Percentiles rank a stretch among this genome's conserved stretches.
Conservation (phyloP, 2,888 invertebrate species). For the Plusia festucae region DNA sequence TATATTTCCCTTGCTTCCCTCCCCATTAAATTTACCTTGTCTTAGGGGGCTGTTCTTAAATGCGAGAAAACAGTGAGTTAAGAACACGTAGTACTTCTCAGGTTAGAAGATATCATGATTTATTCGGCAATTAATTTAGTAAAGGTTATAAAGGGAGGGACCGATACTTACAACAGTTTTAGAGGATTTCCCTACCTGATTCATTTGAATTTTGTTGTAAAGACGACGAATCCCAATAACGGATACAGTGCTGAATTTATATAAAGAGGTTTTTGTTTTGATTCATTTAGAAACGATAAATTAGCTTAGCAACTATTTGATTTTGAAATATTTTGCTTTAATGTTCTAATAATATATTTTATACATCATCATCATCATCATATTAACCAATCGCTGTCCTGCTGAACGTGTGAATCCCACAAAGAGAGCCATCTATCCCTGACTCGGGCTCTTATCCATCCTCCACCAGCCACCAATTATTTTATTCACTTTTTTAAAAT, state of each 20-base stretch:
- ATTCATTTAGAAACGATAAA: not conserved
- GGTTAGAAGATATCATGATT: constrained; percentile 58
- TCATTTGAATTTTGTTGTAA: constrained; percentile 58
- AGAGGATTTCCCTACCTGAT: constrained; percentile 48
- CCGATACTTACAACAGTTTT: constrained; percentile 59
- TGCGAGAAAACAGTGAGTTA: constrained; percentile 35
- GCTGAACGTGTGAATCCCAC: too few species aligned
- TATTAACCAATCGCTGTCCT: too few species aligned
- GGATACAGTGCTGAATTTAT: constrained; percentile 39
- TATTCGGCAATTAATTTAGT: constrained; percentile 59
- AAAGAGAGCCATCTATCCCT: too few species aligned
- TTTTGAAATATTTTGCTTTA: too few species aligned
- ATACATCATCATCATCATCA: too few species aligned
- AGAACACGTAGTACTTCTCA: constrained; percentile 30
- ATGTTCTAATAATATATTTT: too few species aligned
- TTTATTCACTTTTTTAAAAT: too few species aligned
- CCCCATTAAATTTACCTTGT: too few species aligned
- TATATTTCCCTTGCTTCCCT: too few species aligned
- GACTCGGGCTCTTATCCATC: too few species aligned
- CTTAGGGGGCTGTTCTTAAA: too few species aligned
- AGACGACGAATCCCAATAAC: constrained; percentile 40
- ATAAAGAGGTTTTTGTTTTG: constrained; percentile 7
- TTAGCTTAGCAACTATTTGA: not conserved
- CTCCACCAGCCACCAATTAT: too few species aligned
- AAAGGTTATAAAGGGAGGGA: constrained; percentile 55